Conservation (phyloP, 2,797 vertebrate species). For the Chiroxiphia lanceolata region DNA sequence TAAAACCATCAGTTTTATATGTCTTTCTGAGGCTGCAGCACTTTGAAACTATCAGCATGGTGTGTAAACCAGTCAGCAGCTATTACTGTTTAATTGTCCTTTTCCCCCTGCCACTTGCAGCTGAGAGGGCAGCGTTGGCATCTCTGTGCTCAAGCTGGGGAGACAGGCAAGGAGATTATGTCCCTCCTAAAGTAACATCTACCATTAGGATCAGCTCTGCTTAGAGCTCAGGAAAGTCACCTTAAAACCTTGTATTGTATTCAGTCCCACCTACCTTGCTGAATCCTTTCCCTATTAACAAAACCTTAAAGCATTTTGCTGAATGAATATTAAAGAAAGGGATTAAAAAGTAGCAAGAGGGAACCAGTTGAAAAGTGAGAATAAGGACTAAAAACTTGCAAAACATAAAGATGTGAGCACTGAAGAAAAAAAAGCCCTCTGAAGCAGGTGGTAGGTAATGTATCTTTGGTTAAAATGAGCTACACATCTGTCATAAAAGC, state of each 20-base stretch:
- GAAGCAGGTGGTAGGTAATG: not conserved
- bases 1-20: not conserved
- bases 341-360: not conserved
- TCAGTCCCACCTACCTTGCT: not conserved
- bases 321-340: not conserved
- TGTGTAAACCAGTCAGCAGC: not conserved
- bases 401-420: not conserved
- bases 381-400: not conserved
- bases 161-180: not conserved
- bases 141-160: not conserved
- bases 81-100: not conserved
- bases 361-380: not conserved
- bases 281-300: not conserved
- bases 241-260: not conserved
- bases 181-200: not conserved
- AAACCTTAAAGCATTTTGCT: not conserved
- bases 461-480: not conserved
- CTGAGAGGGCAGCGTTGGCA: not conserved
- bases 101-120: not conserved
- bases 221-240: not conserved
- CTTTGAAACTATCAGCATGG: not conserved
- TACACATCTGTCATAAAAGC: not conserved
- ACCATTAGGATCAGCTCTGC: not conserved
- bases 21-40: not conserved
- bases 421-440: not conserved